phyloP scores from a whole-genome alignment of 2,888 invertebrate genomes.

The Andrena praecox region DNA sequence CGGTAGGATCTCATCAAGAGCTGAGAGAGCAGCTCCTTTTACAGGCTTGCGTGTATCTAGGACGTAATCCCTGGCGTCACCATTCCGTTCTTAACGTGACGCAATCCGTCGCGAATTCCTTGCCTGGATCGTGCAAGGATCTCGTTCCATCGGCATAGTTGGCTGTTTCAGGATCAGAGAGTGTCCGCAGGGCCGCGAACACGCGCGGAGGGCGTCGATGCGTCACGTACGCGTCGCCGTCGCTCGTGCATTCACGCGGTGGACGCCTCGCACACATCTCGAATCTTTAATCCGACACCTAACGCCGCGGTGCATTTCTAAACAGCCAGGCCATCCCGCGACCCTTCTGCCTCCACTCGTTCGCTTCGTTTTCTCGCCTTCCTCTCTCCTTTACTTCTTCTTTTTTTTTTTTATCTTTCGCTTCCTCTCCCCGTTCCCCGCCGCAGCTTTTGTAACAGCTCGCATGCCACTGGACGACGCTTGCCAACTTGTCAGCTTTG shows the following conservation, averaged over 20 bases:
- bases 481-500: slow-evolving; percentile 45
- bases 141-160: slow-evolving; percentile 40
- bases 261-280: slow-evolving; percentile 74
- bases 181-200: slow-evolving; percentile 14
- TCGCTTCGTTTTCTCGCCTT: slow-evolving; percentile 19
- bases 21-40: slow-evolving; percentile 41
- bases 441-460: slow-evolving; percentile 41
- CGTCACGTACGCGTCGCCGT: slow-evolving; percentile 60
- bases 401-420: slow-evolving; percentile 34
- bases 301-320: slow-evolving; percentile 76
- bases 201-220: slow-evolving; percentile 38
- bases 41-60: slow-evolving; percentile 26
- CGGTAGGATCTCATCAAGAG: slow-evolving; percentile 1
- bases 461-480: slow-evolving; percentile 47
- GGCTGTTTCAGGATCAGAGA: slow-evolving; percentile 51
- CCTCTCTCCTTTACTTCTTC: slow-evolving; percentile 31
- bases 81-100: slow-evolving; percentile 44
- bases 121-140: slow-evolving; percentile 43
- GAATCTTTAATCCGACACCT: slow-evolving; percentile 81
- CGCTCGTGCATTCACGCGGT: slow-evolving; percentile 76
- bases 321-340: slow-evolving; percentile 71
- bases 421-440: slow-evolving; percentile 9
- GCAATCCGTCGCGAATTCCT: slow-evolving; percentile 48
- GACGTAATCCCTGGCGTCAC: slow-evolving; percentile 51
- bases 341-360: slow-evolving; percentile 41